Base-by-base conservation (phyloP, 2,113 vertebrate genomes). In the Odocoileus hemionus region DNA sequence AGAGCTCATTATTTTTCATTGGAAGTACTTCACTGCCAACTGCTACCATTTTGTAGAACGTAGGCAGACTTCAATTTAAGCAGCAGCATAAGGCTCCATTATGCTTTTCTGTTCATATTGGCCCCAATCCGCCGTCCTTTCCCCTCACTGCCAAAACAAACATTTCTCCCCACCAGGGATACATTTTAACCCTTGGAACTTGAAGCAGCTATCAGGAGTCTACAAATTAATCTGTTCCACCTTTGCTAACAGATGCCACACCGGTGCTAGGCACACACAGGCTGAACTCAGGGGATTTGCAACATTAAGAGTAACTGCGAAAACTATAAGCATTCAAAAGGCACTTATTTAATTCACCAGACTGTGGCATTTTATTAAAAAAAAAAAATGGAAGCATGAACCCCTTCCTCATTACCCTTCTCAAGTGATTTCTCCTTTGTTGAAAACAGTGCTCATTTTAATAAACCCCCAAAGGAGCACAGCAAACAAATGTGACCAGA, bases 241-340 rank as follows among this genome's bases (percentile, higher is more conserved):
- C 83, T 93, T 96, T 39, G 33, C 57, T 92, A 95, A 96, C 98
- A 98, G 98, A 97, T 98, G 98, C 95, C 97, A 94, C 82, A 23
- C 80, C 95, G 92, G 74, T 50, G 2, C 28, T 92, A 91, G 86
- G 76, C n/a, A 64, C 85, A 79, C 88, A 52, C 50, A 45, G 67
- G 94, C 84, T 74, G 84, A 98, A 47, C 83, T 97, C 70, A 58
- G 70, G 97, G 93, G 86, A 96, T 95, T 94, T 61, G 50, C 67
- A 92, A 89, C 52, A 95, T 90, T 88, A 98, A 95, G 92, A 97
- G 78, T 85, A 90, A 96, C 96, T 79, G 79, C 1, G 25, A 94
- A 98, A 98, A 76, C 84, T 97, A 33, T 89, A 97, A 94, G 84
- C 84, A 52, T 82, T 93, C 94, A 94, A 98, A 96, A 96, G 21